Evolutionary conservation across 1,140 invertebrate genomes (phyloP).

Genomic region (Dryas iulia): DNA sequence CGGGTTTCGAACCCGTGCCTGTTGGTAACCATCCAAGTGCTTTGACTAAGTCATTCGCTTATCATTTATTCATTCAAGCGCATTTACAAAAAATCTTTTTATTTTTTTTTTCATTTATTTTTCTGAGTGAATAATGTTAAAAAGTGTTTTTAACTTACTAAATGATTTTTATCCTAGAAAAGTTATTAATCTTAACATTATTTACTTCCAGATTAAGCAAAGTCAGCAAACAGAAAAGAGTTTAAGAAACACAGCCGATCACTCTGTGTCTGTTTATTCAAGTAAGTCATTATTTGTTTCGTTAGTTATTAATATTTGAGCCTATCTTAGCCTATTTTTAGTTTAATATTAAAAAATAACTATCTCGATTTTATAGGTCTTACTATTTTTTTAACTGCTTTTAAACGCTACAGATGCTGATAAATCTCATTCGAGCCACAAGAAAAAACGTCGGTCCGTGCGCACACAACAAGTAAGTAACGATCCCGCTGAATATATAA

Average conservation of each 20-base stretch:
- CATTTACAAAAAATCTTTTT: too few species aligned
- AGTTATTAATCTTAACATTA: not conserved
- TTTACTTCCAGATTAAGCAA: slow-evolving; percentile 58
- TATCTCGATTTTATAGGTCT: too few species aligned
- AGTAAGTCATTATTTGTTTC: slow-evolving; percentile 48
- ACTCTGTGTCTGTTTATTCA: slow-evolving; percentile 55
- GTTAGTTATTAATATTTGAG: too few species aligned
- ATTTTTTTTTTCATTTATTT: too few species aligned
- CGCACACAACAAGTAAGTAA: slow-evolving; percentile 72
- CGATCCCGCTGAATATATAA: slow-evolving; percentile 61
- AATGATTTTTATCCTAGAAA: not conserved
- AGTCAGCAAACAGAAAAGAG: slow-evolving; percentile 63
- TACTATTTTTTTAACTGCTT: not conserved
- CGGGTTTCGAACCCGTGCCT: too few species aligned
- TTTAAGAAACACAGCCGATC: slow-evolving; percentile 43
- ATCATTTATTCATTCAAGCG: too few species aligned
- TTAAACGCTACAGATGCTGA: slow-evolving; percentile 61
- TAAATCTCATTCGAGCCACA: slow-evolving; percentile 62
- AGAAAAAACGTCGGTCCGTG: slow-evolving; percentile 56
- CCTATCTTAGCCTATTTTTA: too few species aligned
- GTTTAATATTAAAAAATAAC: too few species aligned
- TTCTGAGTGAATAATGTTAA: not conserved
- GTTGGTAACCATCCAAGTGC: too few species aligned
- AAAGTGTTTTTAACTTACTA: too few species aligned
- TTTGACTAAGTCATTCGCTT: too few species aligned